Percentiles rank a stretch among this genome's conserved stretches.
Evolutionary conservation across 2,888 invertebrate species (phyloP).

Genomic region (Amphimallon solstitiale): DNA sequence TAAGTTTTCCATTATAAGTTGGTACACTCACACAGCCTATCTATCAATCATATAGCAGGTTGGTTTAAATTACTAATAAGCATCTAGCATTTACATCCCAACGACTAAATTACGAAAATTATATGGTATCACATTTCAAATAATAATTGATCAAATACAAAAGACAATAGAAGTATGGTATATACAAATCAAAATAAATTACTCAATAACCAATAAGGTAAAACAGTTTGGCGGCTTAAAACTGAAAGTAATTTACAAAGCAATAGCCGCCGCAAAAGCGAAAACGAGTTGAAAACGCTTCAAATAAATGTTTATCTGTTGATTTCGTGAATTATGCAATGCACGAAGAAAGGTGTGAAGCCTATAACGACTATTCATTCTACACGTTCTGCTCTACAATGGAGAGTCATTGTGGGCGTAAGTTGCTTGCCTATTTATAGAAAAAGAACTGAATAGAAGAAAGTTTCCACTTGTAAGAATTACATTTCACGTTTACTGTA

Average conservation of each 20-base stretch:
- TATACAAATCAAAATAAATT: not conserved
- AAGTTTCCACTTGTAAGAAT: not conserved
- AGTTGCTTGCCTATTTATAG: not conserved
- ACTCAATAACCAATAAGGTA: not conserved
- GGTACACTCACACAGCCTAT: no score
- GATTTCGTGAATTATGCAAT: conserved; percentile 7
- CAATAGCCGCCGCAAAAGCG: not conserved
- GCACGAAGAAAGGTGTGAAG: conserved; percentile 6
- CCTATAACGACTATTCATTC: not conserved
- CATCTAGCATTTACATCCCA: not conserved
- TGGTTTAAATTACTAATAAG: not conserved
- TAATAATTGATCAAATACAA: conserved; percentile 10
- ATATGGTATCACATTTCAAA: not conserved
- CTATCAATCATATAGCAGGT: no score
- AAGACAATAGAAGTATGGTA: not conserved
- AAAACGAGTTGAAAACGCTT: not conserved
- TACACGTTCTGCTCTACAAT: not conserved
- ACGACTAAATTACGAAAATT: conserved; percentile 1
- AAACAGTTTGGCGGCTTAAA: not conserved
- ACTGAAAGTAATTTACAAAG: not conserved
- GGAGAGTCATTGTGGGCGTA: not conserved
- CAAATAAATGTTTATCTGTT: conserved; percentile 1
- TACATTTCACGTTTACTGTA: no score
- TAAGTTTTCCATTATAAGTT: no score
- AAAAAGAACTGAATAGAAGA: not conserved